Evolutionary conservation across 2,113 vertebrate species (phyloP).

Genomic region (Hippocampus abdominalis): DNA sequence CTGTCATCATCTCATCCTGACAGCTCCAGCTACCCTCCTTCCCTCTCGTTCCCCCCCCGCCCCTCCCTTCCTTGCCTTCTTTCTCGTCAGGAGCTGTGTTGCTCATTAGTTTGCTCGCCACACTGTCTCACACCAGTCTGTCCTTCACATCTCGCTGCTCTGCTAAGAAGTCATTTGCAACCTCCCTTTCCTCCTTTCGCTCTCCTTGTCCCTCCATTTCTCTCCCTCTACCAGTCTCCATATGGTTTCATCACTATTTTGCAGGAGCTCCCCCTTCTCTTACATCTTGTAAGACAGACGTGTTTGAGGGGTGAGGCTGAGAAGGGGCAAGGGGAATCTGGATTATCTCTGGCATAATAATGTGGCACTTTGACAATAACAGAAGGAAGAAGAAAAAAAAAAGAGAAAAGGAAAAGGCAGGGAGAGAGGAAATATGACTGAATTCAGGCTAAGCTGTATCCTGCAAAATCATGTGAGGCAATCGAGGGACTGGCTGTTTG

Average conservation of each 20-base stretch:
- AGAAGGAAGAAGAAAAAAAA: conserved; percentile 29
- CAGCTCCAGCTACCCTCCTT: conserved; percentile 1
- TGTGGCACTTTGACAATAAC: conserved; percentile 42
- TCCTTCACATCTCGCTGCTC: conserved; percentile 80
- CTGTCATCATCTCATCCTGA: conserved; percentile 33
- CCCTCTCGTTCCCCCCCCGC: background rate
- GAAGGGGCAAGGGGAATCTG: conserved; percentile 33
- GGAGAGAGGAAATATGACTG: conserved; percentile 13
- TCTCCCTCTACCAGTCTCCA: conserved; percentile 53
- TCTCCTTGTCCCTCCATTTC: background rate
- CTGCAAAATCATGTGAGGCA: background rate
- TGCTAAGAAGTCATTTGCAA: conserved; percentile 78
- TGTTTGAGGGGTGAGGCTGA: conserved; percentile 42
- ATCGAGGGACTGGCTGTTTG: conserved; percentile 1
- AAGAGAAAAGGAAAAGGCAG: conserved; percentile 17
- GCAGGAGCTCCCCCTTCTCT: conserved; percentile 20
- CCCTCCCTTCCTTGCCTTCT: conserved; percentile 6
- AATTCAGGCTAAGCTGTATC: background rate
- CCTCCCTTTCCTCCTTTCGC: conserved; percentile 10
- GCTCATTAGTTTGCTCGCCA: conserved; percentile 74
- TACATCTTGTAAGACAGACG: conserved; percentile 40
- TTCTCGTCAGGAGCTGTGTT: conserved; percentile 65
- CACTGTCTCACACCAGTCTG: conserved; percentile 69
- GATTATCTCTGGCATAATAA: conserved; percentile 64
- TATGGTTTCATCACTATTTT: conserved; percentile 74